Percentiles rank a stretch among this genome's conserved stretches.
These are phyloP conservation scores for Girardinichthys multiradiatus DNA, from an alignment of 2,113 vertebrate species.

Conservation along the genomic window DNA sequence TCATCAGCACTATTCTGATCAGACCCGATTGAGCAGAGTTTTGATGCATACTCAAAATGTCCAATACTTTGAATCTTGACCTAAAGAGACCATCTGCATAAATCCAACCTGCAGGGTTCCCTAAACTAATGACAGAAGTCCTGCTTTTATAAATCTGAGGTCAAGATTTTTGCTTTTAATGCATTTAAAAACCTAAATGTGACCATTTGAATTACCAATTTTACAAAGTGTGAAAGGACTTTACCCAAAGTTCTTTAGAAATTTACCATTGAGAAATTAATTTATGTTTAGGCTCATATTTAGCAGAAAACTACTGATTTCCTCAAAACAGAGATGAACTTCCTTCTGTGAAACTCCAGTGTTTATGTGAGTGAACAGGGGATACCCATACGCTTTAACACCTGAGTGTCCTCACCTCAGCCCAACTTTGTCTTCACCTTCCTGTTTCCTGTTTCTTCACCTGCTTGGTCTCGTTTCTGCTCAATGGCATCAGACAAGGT, in stretches of 20 bases:
- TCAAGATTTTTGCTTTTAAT: too few species aligned
- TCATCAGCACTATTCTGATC: too few species aligned
- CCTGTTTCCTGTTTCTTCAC: conserved; percentile 3
- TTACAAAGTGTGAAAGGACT: neutral
- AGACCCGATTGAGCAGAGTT: too few species aligned
- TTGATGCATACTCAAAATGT: too few species aligned
- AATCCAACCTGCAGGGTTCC: too few species aligned
- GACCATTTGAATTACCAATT: neutral
- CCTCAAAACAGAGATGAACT: conserved; percentile 23
- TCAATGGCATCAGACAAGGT: neutral
- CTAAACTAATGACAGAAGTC: too few species aligned
- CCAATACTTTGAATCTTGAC: too few species aligned
- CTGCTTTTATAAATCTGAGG: too few species aligned
- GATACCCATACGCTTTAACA: conserved; percentile 29
- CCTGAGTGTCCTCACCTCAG: conserved; percentile 11
- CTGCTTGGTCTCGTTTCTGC: conserved; percentile 4
- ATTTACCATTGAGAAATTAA: neutral
- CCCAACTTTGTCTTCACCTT: conserved; percentile 21
- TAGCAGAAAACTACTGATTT: conserved; percentile 24
- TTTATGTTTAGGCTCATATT: neutral
- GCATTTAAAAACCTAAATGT: too few species aligned
- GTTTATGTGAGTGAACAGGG: conserved; percentile 24
- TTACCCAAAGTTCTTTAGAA: neutral
- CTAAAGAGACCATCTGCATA: too few species aligned
- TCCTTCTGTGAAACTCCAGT: conserved; percentile 30